phyloP scores from a whole-genome alignment of 2,113 vertebrate genomes.

The Grallaria varia region DNA sequence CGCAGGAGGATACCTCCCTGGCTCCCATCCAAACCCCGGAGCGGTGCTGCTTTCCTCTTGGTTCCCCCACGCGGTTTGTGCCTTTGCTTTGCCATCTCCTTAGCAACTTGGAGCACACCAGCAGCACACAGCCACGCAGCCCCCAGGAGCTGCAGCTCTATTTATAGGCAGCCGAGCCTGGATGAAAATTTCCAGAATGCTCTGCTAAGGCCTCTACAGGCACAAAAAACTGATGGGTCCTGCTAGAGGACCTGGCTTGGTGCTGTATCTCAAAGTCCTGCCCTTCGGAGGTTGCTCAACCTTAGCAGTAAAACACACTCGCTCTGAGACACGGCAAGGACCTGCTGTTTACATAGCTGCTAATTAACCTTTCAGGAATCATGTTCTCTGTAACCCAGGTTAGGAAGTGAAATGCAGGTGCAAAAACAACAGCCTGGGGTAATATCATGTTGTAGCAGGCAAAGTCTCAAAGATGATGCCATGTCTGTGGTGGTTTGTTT shows the following conservation, averaged over 20 bases:
- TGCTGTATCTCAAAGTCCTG: neutral
- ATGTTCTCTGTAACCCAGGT: slow-evolving; percentile 16
- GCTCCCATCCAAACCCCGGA: neutral
- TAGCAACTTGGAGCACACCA: slow-evolving; percentile 50
- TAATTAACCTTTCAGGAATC: slow-evolving; percentile 24
- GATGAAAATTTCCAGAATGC: slow-evolving; percentile 50
- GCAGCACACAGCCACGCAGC: slow-evolving; percentile 30
- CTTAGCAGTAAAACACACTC: neutral
- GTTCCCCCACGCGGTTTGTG: neutral
- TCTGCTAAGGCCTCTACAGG: neutral
- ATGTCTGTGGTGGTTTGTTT: neutral
- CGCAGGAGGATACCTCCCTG: neutral
- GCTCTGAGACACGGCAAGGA: neutral
- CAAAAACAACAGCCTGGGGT: slow-evolving; percentile 56
- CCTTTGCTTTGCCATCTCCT: slow-evolving; percentile 42
- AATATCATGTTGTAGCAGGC: slow-evolving; percentile 3
- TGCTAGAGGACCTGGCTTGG: neutral
- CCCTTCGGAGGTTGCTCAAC: fast-evolving
- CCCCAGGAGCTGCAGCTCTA: slow-evolving; percentile 31
- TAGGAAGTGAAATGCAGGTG: slow-evolving; percentile 58
- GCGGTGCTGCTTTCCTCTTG: neutral
- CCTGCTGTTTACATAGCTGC: slow-evolving; percentile 36
- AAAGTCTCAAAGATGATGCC: slow-evolving; percentile 30
- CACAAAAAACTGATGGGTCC: neutral
- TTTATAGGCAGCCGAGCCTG: neutral